These are phyloP conservation scores for Phaenicophaeus curvirostris DNA, from an alignment of 2,797 vertebrate genomes.

Conservation along the genomic window DNA sequence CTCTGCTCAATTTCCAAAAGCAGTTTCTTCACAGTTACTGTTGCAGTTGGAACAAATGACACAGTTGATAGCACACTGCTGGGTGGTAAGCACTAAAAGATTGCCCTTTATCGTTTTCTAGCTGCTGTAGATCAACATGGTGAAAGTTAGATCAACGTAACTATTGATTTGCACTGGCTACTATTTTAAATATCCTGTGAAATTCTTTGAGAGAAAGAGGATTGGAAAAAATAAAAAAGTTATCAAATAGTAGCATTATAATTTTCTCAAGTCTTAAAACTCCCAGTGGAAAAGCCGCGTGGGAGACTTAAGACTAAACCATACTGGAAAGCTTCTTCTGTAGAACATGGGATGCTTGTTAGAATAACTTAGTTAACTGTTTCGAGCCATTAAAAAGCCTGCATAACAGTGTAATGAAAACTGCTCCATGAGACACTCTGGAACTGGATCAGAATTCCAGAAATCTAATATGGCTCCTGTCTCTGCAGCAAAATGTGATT, in stretches of 20 bases:
- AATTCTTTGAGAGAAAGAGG: not conserved
- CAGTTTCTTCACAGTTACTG: not conserved
- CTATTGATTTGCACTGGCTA: not conserved
- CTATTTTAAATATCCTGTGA: not conserved
- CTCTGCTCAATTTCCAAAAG: not conserved
- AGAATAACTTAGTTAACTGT: constrained; percentile 23
- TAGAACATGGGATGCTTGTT: not conserved
- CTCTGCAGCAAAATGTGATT: constrained; percentile 38
- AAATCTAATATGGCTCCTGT: constrained; percentile 46
- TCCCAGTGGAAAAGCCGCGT: not conserved
- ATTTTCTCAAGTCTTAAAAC: not conserved
- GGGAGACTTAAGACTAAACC: not conserved
- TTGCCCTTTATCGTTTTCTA: not conserved
- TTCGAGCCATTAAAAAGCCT: constrained; percentile 31
- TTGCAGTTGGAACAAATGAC: not conserved
- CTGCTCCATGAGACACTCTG: not conserved
- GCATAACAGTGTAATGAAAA: constrained; percentile 5
- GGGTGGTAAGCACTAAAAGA: not conserved
- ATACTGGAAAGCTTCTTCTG: not conserved
- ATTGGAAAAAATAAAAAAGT: not conserved
- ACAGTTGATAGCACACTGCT: not conserved
- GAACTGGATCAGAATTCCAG: constrained; percentile 25
- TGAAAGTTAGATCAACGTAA: not conserved
- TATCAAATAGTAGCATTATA: not conserved
- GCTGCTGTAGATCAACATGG: not conserved